phyloP scores from a whole-genome alignment of 1,140 invertebrate genomes.

The Pseudomyrmex sp. region DNA sequence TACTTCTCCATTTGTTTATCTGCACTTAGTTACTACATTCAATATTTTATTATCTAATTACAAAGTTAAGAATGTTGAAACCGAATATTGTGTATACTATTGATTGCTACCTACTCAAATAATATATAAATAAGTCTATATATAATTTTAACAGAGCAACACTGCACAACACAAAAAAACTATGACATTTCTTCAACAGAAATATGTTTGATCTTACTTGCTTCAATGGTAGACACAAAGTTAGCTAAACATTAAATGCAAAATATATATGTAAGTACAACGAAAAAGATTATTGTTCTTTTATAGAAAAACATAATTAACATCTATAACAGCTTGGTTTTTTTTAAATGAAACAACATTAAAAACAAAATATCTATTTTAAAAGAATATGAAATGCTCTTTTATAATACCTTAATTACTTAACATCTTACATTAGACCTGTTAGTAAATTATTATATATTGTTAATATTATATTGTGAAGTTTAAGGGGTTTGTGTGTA shows the following conservation, averaged over 20 bases:
- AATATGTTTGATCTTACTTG: slow-evolving; percentile 71
- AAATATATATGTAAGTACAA: slow-evolving; percentile 64
- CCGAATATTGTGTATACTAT: slow-evolving; percentile 45
- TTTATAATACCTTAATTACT: neutral
- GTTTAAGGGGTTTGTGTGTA: too few species aligned
- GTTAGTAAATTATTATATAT: too few species aligned
- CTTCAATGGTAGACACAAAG: slow-evolving; percentile 74
- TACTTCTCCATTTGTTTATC: slow-evolving; percentile 46
- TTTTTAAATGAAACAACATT: slow-evolving; percentile 12
- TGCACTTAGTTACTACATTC: slow-evolving; percentile 59
- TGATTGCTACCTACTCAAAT: slow-evolving; percentile 57
- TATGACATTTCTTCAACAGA: slow-evolving; percentile 60
- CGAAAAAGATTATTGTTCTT: slow-evolving; percentile 45
- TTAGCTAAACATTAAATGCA: slow-evolving; percentile 75
- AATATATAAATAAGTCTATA: slow-evolving; percentile 45
- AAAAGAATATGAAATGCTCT: neutral
- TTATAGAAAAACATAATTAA: slow-evolving; percentile 22
- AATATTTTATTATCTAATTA: slow-evolving; percentile 66
- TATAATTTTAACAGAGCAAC: slow-evolving; percentile 59
- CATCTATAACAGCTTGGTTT: neutral
- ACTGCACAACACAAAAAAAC: slow-evolving; percentile 46
- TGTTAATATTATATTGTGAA: too few species aligned
- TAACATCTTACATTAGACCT: slow-evolving; percentile 6
- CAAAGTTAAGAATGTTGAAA: slow-evolving; percentile 52
- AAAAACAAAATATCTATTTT: slow-evolving; percentile 1